A percentile compares a stretch with the other conserved stretches of the same genome.
Evolutionary conservation across 92 coral and sea anemone genomes (phyloP).

Genomic region (Plumapathes pennacea): DNA sequence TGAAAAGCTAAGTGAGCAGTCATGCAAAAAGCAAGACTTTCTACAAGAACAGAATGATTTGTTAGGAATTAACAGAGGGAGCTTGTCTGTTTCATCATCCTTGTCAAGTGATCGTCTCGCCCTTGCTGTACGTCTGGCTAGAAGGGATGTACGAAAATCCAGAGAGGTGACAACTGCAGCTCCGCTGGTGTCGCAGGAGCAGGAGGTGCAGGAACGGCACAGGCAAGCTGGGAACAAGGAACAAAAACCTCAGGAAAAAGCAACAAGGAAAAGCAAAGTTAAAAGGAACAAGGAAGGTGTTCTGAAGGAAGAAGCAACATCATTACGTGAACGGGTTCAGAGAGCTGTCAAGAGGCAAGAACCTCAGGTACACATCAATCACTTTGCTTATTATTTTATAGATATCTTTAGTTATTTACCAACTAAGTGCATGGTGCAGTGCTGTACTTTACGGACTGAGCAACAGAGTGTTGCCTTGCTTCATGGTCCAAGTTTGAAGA

Average conservation of each 20-base stretch:
- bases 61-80: constrained; percentile 10
- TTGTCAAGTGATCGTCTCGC: constrained; percentile 78
- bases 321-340: constrained; percentile 65
- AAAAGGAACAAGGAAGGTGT: constrained; percentile 25
- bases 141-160: constrained; percentile 75
- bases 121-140: constrained; percentile 89
- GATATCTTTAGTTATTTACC: not conserved
- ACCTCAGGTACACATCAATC: too few relatives aligned
- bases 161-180: constrained; percentile 44
- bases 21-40: not conserved
- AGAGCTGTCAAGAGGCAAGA: constrained; percentile 61
- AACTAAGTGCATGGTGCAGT: too few relatives aligned
- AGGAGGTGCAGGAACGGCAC: constrained; percentile 16
- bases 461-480: too few relatives aligned
- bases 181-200: constrained; percentile 21
- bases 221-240: constrained; percentile 8
- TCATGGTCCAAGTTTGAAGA: too few relatives aligned
- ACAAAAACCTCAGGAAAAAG: constrained; percentile 17
- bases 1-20: constrained; percentile 56
- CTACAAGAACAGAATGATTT: not conserved
- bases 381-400: not conserved
- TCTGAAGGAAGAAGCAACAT: constrained; percentile 29
- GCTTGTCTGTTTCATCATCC: constrained; percentile 53
- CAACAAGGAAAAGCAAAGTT: constrained; percentile 18
- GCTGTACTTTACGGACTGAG: too few relatives aligned